Conservation (phyloP, 2,888 invertebrate genomes). For the Zaprionus obscuricornis region DNA sequence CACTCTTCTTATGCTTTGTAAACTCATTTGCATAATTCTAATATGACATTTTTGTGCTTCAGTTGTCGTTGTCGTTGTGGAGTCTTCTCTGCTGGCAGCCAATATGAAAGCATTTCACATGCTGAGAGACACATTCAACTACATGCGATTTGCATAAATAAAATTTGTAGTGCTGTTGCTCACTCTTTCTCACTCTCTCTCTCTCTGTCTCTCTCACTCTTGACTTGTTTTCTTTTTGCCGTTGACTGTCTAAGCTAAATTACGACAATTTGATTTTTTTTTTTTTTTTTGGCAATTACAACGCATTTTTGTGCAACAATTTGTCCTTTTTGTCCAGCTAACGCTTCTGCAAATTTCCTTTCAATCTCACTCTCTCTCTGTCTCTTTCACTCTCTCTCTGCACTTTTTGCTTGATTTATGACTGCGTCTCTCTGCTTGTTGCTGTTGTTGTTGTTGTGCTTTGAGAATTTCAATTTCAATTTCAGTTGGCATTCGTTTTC, state of each 20-base stretch:
- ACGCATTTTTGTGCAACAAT: constrained; percentile 76
- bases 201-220: neutral
- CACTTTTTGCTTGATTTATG: constrained; percentile 44
- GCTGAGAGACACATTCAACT: constrained; percentile 13
- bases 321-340: constrained; percentile 25
- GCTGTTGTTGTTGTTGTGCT: constrained; percentile 1
- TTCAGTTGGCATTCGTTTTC: constrained; percentile 47
- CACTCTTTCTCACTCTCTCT: neutral
- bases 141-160: constrained; percentile 68
- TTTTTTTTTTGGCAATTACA: constrained; percentile 73
- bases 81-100: too few species aligned
- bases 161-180: constrained; percentile 27
- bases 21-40: constrained; percentile 73
- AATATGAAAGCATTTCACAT: constrained; percentile 7
- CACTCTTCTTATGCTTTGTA: neutral
- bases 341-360: neutral
- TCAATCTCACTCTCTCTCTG: neutral
- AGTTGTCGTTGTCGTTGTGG: constrained; percentile 13
- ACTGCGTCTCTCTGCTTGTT: neutral
- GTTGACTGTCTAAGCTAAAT: constrained; percentile 66
- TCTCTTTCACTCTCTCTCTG: neutral
- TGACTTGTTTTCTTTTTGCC: constrained; percentile 39
- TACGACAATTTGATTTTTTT: constrained; percentile 70
- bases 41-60: constrained; percentile 64
- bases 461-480: constrained; percentile 64